These are phyloP conservation scores for Leucoraja ocellata DNA, from an alignment of 2,797 vertebrate species.

Conservation along the genomic window DNA sequence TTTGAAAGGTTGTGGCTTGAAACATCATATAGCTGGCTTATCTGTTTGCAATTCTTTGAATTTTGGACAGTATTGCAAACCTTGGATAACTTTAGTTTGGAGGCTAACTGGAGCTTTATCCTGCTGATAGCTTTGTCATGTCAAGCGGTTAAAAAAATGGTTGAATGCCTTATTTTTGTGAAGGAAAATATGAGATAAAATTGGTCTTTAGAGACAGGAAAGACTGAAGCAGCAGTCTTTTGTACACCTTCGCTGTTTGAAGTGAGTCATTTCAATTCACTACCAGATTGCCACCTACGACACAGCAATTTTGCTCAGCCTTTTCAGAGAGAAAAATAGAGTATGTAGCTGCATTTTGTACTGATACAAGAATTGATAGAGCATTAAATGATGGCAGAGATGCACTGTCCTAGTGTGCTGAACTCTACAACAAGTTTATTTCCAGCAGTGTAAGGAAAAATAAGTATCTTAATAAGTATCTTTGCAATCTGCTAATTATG, in stretches of 20 bases:
- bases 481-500: background rate
- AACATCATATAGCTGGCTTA: background rate
- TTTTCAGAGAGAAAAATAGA: background rate
- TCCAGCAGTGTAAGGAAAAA: background rate
- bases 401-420: background rate
- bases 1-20: constrained; percentile 1
- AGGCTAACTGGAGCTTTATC: background rate
- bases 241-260: background rate
- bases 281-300: too few species aligned
- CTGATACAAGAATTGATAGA: background rate
- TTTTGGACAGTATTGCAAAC: background rate
- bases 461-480: background rate
- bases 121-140: background rate
- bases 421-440: background rate
- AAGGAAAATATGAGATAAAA: background rate
- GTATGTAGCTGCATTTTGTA: background rate
- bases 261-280: background rate
- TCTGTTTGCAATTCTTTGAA: background rate
- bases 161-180: background rate
- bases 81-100: background rate
- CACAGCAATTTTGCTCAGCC: background rate
- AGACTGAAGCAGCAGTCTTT: background rate
- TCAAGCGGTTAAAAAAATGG: background rate
- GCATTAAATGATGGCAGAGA: background rate
- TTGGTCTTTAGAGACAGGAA: background rate